Conservation (phyloP, 2,797 vertebrate genomes). For the Sebastes kiyomatsui region DNA sequence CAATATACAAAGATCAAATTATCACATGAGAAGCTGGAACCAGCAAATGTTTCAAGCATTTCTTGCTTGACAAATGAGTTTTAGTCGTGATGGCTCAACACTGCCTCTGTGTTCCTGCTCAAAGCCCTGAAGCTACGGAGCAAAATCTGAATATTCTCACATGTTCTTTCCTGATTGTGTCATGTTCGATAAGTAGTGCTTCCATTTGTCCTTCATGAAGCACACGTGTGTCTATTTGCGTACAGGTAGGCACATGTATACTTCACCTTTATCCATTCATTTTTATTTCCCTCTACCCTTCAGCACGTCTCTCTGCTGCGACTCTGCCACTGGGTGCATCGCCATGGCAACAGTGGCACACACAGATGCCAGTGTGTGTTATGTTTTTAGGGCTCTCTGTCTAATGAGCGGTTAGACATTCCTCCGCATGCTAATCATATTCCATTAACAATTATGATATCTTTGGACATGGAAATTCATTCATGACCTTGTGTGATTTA, state of each 20-base stretch:
- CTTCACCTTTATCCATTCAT: slow-evolving; percentile 3
- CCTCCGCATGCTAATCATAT: too few relatives aligned
- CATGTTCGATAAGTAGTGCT: background rate
- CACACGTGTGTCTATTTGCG: background rate
- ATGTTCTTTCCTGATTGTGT: background rate
- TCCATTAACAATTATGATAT: background rate
- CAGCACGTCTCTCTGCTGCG: slow-evolving; percentile 10
- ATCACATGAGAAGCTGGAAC: background rate
- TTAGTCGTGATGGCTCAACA: background rate
- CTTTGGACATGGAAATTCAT: background rate
- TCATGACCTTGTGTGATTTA: background rate
- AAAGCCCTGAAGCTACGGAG: background rate
- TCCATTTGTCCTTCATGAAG: background rate
- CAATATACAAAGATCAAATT: background rate
- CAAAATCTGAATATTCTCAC: background rate
- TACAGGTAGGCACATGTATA: background rate
- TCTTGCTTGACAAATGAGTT: background rate
- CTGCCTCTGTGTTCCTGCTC: background rate
- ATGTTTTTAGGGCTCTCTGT: slow-evolving; percentile 2
- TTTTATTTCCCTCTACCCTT: slow-evolving; percentile 1
- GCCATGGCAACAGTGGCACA: slow-evolving; percentile 58
- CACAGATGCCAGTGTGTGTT: slow-evolving; percentile 27
- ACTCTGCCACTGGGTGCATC: slow-evolving; percentile 41
- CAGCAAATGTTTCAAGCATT: background rate
- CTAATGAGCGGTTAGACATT: background rate